Evolutionary conservation across 2,888 invertebrate species (phyloP).

Genomic region (Ethmia dodecea): DNA sequence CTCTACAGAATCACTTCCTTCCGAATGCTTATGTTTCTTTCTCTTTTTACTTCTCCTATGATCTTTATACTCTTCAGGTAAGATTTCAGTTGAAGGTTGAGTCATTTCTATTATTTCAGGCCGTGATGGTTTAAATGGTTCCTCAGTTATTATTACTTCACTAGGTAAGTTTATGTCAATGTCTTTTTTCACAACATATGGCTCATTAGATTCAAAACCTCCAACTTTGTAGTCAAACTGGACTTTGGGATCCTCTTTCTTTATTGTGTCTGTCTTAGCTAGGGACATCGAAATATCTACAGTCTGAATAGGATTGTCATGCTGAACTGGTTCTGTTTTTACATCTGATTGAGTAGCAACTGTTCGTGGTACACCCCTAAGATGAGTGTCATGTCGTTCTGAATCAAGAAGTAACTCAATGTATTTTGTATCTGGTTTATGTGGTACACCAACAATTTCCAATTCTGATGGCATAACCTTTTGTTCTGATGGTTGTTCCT

Average conservation of each 20-base stretch:
- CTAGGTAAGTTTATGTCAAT: conserved; percentile 51
- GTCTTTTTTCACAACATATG: conserved; percentile 53
- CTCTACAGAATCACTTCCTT: conserved; percentile 39
- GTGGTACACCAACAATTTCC: conserved; percentile 17
- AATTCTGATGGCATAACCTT: conserved; percentile 39
- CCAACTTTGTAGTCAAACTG: conserved; percentile 52
- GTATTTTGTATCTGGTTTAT: conserved; percentile 27
- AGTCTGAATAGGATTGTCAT: conserved; percentile 33
- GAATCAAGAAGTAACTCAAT: conserved; percentile 46
- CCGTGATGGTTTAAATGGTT: conserved; percentile 16
- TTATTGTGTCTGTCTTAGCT: conserved; percentile 36
- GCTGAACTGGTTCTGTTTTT: conserved; percentile 1
- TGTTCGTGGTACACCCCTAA: conserved; percentile 24
- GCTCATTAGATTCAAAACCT: conserved; percentile 36
- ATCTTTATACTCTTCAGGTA: conserved; percentile 39
- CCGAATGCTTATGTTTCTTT: conserved; percentile 78
- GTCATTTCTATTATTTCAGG: conserved; percentile 44
- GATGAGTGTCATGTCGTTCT: conserved; percentile 45
- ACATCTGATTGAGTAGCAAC: conserved; percentile 1
- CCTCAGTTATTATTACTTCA: conserved; percentile 41
- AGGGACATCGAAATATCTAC: conserved; percentile 57
- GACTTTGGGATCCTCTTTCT: conserved; percentile 44
- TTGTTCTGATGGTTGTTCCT: conserved; percentile 45
- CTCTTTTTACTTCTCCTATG: conserved; percentile 79
- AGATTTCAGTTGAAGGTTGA: conserved; percentile 23